phyloP scores from a whole-genome alignment of 2,888 invertebrate genomes.

The Hypomecis atomaria region DNA sequence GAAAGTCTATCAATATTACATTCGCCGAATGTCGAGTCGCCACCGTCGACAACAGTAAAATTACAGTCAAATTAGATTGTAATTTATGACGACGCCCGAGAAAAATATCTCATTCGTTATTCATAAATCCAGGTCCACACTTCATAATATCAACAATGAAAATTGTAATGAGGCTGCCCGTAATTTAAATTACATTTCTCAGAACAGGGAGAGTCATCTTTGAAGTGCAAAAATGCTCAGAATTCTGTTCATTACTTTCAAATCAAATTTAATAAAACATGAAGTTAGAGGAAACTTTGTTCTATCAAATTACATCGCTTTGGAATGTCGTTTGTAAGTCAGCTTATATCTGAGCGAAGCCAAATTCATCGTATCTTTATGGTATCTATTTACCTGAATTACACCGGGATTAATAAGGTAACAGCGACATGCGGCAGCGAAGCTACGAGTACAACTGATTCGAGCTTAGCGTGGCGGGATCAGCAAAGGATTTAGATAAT shows the following conservation, averaged over 20 bases:
- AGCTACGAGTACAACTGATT: slow-evolving; percentile 54
- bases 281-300: slow-evolving; percentile 24
- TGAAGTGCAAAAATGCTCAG: slow-evolving; percentile 32
- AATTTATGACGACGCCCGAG: slow-evolving; percentile 10
- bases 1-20: slow-evolving; percentile 1
- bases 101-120: slow-evolving; percentile 25
- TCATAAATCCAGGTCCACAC: slow-evolving; percentile 24
- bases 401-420: slow-evolving; percentile 30
- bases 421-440: slow-evolving; percentile 37
- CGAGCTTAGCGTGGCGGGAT: slow-evolving; percentile 49
- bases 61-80: slow-evolving; percentile 22
- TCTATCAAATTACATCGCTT: slow-evolving; percentile 33
- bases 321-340: slow-evolving; percentile 21
- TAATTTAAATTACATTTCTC: slow-evolving; percentile 34
- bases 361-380: slow-evolving; percentile 21
- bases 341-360: slow-evolving; percentile 19
- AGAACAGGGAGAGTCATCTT: slow-evolving; percentile 27
- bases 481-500: slow-evolving; percentile 51
- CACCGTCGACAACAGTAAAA: slow-evolving; percentile 10
- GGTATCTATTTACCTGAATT: slow-evolving; percentile 30
- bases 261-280: slow-evolving; percentile 36
- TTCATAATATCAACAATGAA: slow-evolving; percentile 31
- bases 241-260: slow-evolving; percentile 37
- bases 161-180: slow-evolving; percentile 26
- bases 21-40: slow-evolving; percentile 2